Evolutionary conservation across 2,888 invertebrate species (phyloP), one percentile per base, ranked within the genome.

Genomic region (Agrochola lota): DNA sequence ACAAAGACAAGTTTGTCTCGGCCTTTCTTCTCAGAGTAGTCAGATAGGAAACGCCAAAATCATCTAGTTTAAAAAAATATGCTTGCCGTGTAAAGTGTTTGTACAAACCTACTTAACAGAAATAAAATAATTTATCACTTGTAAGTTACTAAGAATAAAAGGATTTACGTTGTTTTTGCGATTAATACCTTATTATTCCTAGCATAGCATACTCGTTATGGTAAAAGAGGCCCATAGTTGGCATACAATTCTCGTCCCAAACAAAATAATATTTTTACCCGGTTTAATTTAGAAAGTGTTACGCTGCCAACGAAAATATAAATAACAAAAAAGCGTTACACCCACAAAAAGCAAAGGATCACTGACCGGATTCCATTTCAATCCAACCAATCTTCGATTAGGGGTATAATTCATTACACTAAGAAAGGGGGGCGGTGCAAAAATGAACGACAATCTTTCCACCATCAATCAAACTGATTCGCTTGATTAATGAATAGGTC

Each of bases 401-500:
- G 73, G 84, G 71, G 63, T 77, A 78, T 87, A 78, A 87, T 87
- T 87, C 80, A 85, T 88, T 88, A 88, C 78, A 77, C 77, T 55
- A 46, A 74, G 68, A 75, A 87, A 83, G 71, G 82, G 77, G 75
- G 85, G 79, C 52, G 75, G 73, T 81, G 81, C 80, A 87, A 84
- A 87, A 85, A 85, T 88, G 84, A 84, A 83, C 81, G 86, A 87
- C 83, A 83, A 86, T 88, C 84, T 83, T 84, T 71, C 62, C 62
- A 66, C 78, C 81, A 89, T 89, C 88, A 72, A 89, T 88, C 89
- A 89, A 84, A 83, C 74, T 78, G 88, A 81, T 85, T 80, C 86
- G 49, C n/a, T 77, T 88, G 89, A 88, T 89, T 87, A 88, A 88
- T 88, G 88, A 84, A 83, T 87, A 79, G 80, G 80, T 76, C 74